These are phyloP conservation scores for Actenoides lindsayi DNA, from an alignment of 2,113 vertebrate genomes.

Conservation along the genomic window DNA sequence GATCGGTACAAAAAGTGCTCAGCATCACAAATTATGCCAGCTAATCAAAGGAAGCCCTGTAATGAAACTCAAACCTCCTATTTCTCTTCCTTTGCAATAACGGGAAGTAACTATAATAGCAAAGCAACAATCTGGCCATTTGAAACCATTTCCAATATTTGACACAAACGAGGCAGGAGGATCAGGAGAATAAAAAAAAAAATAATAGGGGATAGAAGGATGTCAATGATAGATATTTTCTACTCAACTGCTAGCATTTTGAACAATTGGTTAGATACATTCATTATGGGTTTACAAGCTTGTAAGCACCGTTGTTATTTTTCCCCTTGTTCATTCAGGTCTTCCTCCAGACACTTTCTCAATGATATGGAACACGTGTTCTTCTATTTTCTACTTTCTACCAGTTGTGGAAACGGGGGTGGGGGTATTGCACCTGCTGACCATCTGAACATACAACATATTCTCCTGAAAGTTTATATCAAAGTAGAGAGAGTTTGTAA, in stretches of 20 bases:
- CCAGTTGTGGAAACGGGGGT: background rate
- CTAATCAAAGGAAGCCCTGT: background rate
- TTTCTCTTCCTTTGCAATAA: background rate
- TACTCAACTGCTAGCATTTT: slow-evolving; percentile 30
- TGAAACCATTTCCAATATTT: background rate
- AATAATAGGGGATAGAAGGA: background rate
- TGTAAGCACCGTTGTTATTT: slow-evolving; percentile 13
- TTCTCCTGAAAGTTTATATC: background rate
- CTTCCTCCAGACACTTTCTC: slow-evolving; percentile 20
- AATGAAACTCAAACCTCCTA: background rate
- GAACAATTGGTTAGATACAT: slow-evolving; percentile 24
- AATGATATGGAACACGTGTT: slow-evolving; percentile 9
- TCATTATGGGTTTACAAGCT: slow-evolving; percentile 60
- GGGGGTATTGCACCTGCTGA: background rate
- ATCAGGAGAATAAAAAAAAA: slow-evolving; percentile 8
- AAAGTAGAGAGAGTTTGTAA: background rate
- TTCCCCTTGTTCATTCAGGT: background rate
- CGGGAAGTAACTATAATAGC: background rate
- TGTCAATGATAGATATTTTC: slow-evolving; percentile 25
- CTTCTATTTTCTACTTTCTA: background rate
- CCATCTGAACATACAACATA: background rate
- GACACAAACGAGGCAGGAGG: background rate
- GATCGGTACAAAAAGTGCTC: background rate
- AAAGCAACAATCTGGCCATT: background rate
- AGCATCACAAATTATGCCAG: background rate